These are phyloP conservation scores for Catharus minimus DNA, from an alignment of 2,113 vertebrate genomes.

Conservation along the genomic window DNA sequence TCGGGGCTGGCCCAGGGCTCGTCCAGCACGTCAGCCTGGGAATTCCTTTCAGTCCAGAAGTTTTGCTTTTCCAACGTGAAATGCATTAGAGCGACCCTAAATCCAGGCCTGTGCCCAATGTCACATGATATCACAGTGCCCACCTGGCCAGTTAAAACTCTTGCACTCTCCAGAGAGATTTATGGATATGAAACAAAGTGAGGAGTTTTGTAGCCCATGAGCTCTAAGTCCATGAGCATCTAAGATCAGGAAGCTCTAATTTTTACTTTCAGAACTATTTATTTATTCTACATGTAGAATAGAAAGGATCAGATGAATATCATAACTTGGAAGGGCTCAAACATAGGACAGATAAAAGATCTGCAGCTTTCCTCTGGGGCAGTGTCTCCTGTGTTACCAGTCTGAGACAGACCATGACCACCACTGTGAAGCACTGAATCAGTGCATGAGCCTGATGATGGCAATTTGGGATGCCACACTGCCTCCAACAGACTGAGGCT, in stretches of 20 bases:
- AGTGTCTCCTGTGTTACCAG: background rate
- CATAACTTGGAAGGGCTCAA: background rate
- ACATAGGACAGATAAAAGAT: rapidly evolving
- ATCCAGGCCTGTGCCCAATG: background rate
- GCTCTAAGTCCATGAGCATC: background rate
- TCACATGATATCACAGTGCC: background rate
- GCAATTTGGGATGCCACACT: background rate
- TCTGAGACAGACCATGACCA: background rate
- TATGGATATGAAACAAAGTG: background rate
- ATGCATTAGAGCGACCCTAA: background rate
- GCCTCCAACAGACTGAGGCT: background rate
- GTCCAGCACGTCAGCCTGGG: rapidly evolving
- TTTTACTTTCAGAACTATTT: background rate
- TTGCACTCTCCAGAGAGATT: background rate
- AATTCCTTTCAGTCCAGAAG: background rate
- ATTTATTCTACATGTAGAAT: background rate
- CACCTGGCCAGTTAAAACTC: background rate
- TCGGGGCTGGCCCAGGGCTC: background rate
- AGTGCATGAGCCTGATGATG: no score
- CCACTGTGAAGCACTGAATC: background rate
- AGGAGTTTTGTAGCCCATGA: background rate
- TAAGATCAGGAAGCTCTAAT: background rate
- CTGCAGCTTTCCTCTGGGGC: background rate
- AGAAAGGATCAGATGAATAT: background rate
- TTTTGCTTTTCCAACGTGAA: background rate